Evolutionary conservation across 2,888 invertebrate species (phyloP), one percentile per base, ranked within the genome.

Genomic region (Argynnis bischoffii): DNA sequence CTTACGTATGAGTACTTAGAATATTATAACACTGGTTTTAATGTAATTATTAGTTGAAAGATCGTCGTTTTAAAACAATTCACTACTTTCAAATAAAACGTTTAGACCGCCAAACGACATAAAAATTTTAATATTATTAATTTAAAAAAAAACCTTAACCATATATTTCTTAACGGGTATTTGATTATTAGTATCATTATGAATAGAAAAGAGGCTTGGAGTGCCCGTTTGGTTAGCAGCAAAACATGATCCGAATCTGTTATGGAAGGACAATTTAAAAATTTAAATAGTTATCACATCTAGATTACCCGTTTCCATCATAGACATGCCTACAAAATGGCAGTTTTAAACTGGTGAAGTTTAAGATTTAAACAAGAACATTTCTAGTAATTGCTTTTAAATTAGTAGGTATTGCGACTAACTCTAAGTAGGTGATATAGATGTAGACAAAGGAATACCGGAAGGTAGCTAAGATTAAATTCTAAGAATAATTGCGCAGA

Each of bases 181-280:
- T 35, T 35, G 1, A 1, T 35, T 35, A 35, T 35, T 35, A 8
- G 35, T 35, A 4, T 35, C 1, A 2, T 35, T 6, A 35, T 2
- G 35, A 35, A 35, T 81, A 81, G 84, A 84, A 81, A 80, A 80
- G 79, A 81, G 77, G 77, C 79, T 82, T 75, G 78, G 78, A 76
- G 79, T 80, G 79, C 75, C 82, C 82, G 79, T 77, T 78, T 72
- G 71, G 76, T 26, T 72, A 75, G 71, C 77, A 75, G 76, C 77
- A 83, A 81, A 82, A 89, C 89, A 87, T 86, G 86, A 75, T 77
- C 80, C 81, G 91, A 89, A 90, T 91, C 83, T 81, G 79, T 85
- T 88, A 91, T 89, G 84, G 84, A 83, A 81, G 80, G 86, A 85
- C 87, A 88, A 87, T 88, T 86, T 91, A 90, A 91, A 91, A 18